These are phyloP conservation scores for Adineta ricciae DNA, from an alignment of 2,888 invertebrate species.

Conservation along the genomic window DNA sequence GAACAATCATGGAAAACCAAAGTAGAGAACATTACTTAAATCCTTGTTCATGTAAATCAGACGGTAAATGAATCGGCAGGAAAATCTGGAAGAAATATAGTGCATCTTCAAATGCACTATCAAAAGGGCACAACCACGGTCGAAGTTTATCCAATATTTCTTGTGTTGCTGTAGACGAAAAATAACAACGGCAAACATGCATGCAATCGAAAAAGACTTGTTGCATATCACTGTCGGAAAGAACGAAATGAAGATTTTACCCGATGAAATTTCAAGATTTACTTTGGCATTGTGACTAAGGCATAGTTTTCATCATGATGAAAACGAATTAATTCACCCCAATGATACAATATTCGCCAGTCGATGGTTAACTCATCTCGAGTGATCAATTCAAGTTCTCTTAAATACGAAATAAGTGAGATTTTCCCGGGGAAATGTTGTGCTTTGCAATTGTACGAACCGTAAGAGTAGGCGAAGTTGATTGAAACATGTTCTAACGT, in stretches of 20 bases:
- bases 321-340: background rate
- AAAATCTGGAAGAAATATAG: constrained; percentile 59
- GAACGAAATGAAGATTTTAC: background rate
- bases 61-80: constrained; percentile 63
- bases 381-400: constrained; percentile 10
- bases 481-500: constrained; percentile 23
- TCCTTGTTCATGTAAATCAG: constrained; percentile 55
- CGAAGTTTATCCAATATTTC: constrained; percentile 33
- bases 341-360: constrained; percentile 26
- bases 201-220: constrained; percentile 21
- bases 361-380: constrained; percentile 26
- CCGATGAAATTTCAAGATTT: no score
- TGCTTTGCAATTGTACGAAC: background rate
- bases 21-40: constrained; percentile 49
- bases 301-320: background rate
- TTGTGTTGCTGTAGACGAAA: background rate
- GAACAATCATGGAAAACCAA: background rate
- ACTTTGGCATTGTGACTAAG: background rate
- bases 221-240: background rate
- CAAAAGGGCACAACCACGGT: constrained; percentile 30
- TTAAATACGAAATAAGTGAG: background rate
- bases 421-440: background rate
- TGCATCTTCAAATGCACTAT: constrained; percentile 23
- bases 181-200: constrained; percentile 26
- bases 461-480: constrained; percentile 12